phyloP scores from a whole-genome alignment of 2,888 invertebrate species.

The Subacronicta megacephala region DNA sequence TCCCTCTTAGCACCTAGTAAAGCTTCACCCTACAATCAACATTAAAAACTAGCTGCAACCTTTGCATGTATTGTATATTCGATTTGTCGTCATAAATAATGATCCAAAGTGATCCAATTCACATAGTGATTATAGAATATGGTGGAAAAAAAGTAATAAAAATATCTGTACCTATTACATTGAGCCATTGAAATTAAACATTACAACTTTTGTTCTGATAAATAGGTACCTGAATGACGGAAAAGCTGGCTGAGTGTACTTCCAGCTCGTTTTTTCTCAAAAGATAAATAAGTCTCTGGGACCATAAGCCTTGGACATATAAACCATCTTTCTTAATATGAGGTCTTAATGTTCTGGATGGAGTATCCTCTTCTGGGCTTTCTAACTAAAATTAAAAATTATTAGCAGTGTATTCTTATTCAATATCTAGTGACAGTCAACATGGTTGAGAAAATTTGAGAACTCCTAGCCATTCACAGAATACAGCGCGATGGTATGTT shows the following conservation, averaged over 20 bases:
- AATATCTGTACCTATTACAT: too few relatives aligned
- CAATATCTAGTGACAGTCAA: too few relatives aligned
- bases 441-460: too few relatives aligned
- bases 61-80: background rate
- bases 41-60: background rate
- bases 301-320: constrained; percentile 83
- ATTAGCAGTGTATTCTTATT: too few relatives aligned
- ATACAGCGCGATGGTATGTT: too few relatives aligned
- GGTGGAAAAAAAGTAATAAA: too few relatives aligned
- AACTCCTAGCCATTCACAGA: too few relatives aligned
- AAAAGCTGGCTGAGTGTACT: constrained; percentile 84
- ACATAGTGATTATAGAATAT: too few relatives aligned
- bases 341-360: constrained; percentile 79
- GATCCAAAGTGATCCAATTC: too few relatives aligned
- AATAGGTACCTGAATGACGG: constrained; percentile 75
- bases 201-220: too few relatives aligned
- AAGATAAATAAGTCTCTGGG: constrained; percentile 82
- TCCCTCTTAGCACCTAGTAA: constrained; percentile 76
- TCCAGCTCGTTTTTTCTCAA: constrained; percentile 81
- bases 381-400: constrained; percentile 73
- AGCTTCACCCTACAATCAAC: constrained; percentile 73
- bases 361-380: constrained; percentile 83
- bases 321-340: constrained; percentile 78
- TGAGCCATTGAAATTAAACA: too few relatives aligned
- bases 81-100: too few relatives aligned